Evolutionary conservation across 2,888 invertebrate species (phyloP).

Genomic region (Pristionchus maxplancki): DNA sequence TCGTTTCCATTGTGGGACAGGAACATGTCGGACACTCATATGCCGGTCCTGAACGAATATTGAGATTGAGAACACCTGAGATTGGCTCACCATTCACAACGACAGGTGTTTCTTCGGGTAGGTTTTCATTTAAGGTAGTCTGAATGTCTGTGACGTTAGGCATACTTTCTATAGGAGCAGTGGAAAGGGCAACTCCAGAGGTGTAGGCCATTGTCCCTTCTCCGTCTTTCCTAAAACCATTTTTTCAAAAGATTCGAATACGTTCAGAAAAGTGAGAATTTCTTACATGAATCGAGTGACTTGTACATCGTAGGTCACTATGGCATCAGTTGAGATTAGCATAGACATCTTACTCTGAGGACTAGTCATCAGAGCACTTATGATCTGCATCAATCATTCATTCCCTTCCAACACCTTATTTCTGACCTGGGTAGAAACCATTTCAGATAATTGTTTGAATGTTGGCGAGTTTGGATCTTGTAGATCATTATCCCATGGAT

Average conservation of each 20-base stretch:
- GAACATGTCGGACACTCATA: background rate
- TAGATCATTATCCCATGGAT: background rate
- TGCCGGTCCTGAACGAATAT: background rate
- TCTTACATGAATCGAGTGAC: conserved; percentile 6
- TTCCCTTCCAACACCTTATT: background rate
- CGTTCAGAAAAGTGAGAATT: background rate
- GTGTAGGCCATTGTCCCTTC: background rate
- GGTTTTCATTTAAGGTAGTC: background rate
- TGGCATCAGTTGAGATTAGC: background rate
- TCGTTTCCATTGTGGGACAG: background rate
- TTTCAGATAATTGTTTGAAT: background rate
- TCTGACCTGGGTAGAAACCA: background rate
- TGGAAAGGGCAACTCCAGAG: background rate
- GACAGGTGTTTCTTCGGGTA: background rate
- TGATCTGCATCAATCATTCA: background rate
- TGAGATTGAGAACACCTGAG: background rate
- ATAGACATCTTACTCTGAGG: background rate
- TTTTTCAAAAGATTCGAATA: background rate
- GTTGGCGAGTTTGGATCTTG: background rate
- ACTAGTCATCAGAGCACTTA: background rate
- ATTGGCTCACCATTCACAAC: background rate
- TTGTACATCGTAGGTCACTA: background rate
- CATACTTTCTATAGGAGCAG: background rate
- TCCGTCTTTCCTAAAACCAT: background rate
- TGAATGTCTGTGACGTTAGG: background rate